Conservation (phyloP, 1,140 invertebrate genomes). For the Drosophila prosaltans region DNA sequence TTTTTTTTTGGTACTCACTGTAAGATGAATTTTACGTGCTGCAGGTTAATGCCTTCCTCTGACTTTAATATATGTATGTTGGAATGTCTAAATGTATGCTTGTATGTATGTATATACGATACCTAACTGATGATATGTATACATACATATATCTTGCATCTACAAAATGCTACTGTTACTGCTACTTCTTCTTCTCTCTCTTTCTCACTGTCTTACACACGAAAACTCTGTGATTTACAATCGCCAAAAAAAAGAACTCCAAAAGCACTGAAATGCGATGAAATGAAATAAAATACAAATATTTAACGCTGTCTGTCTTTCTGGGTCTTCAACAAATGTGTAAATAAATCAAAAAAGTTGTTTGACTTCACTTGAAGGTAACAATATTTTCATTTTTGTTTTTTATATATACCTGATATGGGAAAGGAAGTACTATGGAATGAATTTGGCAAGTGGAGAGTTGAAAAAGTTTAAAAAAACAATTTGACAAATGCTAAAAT, state of each 20-base stretch:
- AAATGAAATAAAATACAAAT: conserved; percentile 35
- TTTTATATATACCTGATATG: neutral
- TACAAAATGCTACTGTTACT: conserved; percentile 33
- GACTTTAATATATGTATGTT: conserved; percentile 8
- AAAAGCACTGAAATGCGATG: conserved; percentile 22
- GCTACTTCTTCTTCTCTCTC: neutral
- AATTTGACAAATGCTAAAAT: no score
- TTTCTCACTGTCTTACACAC: conserved; percentile 21
- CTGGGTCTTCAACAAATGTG: conserved; percentile 38
- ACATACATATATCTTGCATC: conserved; percentile 42
- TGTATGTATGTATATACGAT: neutral
- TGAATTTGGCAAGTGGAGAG: neutral
- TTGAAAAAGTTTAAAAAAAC: conserved; percentile 7
- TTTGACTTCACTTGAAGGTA: conserved; percentile 36
- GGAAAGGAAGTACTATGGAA: neutral
- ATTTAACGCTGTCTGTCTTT: conserved; percentile 44
- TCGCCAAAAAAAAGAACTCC: conserved; percentile 26
- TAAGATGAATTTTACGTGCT: conserved; percentile 37
- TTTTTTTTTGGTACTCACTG: conserved; percentile 13
- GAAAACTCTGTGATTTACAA: conserved; percentile 58
- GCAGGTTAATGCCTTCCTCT: conserved; percentile 24
- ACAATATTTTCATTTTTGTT: conserved; percentile 13
- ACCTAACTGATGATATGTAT: neutral
- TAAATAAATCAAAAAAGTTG: conserved; percentile 52
- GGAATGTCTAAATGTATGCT: neutral